phyloP scores from a whole-genome alignment of 2,113 vertebrate species.

The Camelus dromedarius region DNA sequence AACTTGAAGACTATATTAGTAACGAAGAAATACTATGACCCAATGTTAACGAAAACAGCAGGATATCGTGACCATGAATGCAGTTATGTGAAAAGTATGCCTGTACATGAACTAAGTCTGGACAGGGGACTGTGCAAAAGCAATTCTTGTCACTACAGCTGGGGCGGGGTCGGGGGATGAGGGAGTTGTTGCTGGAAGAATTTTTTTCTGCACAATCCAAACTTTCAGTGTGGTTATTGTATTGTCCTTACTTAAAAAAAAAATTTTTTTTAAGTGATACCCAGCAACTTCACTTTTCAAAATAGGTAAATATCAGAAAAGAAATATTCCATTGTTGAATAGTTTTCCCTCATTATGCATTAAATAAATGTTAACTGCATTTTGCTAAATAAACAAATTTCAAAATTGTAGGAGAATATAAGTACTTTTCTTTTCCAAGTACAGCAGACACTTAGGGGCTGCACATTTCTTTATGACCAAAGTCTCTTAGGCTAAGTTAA shows the following conservation, averaged over 20 bases:
- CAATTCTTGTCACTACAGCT: not conserved
- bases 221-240: not conserved
- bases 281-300: not conserved
- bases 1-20: not conserved
- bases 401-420: not conserved
- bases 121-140: not conserved
- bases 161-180: not conserved
- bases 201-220: not conserved
- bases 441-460: not conserved
- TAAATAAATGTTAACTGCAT: not conserved
- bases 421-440: not conserved
- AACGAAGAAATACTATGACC: not conserved
- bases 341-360: not conserved
- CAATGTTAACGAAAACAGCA: not conserved
- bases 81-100: not conserved
- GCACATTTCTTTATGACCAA: not conserved
- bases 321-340: not conserved
- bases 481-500: not conserved
- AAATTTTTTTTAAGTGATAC: not conserved
- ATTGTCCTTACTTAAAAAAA: not conserved
- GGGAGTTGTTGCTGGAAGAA: not conserved
- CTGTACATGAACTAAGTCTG: not conserved
- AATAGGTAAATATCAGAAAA: not conserved
- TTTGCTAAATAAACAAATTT: conserved; percentile 3
- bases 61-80: not conserved